Percentiles rank a stretch among this genome's conserved stretches.
Evolutionary conservation across 2,888 invertebrate genomes (phyloP).

Genomic region (Invenusta paracnida): DNA sequence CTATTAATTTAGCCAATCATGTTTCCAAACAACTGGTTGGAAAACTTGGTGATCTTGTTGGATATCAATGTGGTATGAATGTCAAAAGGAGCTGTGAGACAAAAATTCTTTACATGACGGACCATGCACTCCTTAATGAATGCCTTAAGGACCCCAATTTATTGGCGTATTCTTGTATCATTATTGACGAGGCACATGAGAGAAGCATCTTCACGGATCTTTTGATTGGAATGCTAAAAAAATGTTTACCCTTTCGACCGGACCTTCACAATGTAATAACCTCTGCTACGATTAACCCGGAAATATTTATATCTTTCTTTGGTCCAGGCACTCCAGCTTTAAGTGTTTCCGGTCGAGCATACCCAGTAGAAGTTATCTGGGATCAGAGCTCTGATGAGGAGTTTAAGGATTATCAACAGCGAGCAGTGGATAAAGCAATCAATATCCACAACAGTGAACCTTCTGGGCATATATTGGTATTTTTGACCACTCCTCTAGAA

Average conservation of each 20-base stretch:
- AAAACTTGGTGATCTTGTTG: slow-evolving; percentile 84
- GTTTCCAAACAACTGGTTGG: slow-evolving; percentile 98
- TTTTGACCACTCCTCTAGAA: slow-evolving; percentile 77
- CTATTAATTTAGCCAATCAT: slow-evolving; percentile 97
- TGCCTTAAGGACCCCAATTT: slow-evolving; percentile 91
- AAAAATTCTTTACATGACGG: slow-evolving; percentile 99
- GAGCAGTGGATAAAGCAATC: slow-evolving; percentile 95
- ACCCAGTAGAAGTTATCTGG: slow-evolving; percentile 92
- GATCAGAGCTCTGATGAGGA: slow-evolving; percentile 67
- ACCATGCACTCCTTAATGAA: slow-evolving; percentile 95
- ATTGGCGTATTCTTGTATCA: slow-evolving; percentile 80
- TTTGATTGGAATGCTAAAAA: slow-evolving; percentile 71
- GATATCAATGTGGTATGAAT: slow-evolving; percentile 98
- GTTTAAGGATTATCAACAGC: slow-evolving; percentile 95
- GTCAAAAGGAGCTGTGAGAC: slow-evolving; percentile 97
- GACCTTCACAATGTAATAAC: slow-evolving; percentile 96
- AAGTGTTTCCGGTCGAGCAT: slow-evolving; percentile 91
- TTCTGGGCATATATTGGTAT: slow-evolving; percentile 65
- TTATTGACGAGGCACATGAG: slow-evolving; percentile 99
- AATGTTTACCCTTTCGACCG: slow-evolving; percentile 64
- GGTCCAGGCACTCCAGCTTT: slow-evolving; percentile 89
- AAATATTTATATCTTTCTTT: slow-evolving; percentile 97
- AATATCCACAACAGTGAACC: slow-evolving; percentile 96
- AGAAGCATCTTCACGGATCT: slow-evolving; percentile 97
- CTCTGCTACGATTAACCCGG: slow-evolving; percentile 93